Evolutionary conservation across 2,113 vertebrate species (phyloP).

Genomic region (Aptenodytes patagonicus): DNA sequence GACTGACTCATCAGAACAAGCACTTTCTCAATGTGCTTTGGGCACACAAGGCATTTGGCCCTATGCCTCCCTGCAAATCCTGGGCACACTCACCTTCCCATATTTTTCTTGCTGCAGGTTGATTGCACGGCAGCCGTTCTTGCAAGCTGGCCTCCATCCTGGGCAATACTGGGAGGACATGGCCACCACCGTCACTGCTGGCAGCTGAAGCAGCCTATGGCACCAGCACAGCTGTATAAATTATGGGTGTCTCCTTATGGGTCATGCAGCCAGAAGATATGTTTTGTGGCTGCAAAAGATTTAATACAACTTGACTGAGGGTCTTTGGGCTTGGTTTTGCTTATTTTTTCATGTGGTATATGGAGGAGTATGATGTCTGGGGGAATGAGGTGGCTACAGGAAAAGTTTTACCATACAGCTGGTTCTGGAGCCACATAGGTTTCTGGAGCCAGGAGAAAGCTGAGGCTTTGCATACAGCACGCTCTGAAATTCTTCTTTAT

Average conservation of each 20-base stretch:
- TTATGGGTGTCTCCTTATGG: not conserved
- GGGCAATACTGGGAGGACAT: not conserved
- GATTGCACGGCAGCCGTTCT: accelerated
- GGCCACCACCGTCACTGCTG: not conserved
- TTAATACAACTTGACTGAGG: not conserved
- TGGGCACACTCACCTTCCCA: accelerated
- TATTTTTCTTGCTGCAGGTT: not conserved
- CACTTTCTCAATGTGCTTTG: not conserved
- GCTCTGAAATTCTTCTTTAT: not conserved
- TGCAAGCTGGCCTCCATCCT: not conserved
- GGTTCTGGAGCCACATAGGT: not conserved
- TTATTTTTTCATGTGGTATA: not conserved
- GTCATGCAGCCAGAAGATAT: not conserved
- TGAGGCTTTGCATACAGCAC: not conserved
- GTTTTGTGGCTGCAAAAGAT: not conserved
- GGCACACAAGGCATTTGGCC: too few relatives aligned
- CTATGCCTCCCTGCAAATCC: not conserved
- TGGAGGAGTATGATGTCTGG: not conserved
- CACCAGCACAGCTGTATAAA: not conserved
- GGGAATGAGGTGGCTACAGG: not conserved
- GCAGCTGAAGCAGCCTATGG: not conserved
- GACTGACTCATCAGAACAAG: not conserved
- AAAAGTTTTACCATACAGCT: not conserved
- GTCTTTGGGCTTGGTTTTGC: not conserved
- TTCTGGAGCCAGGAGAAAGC: not conserved